Base-by-base conservation (phyloP, 2,113 vertebrate genomes). In the Labrus mixtus region DNA sequence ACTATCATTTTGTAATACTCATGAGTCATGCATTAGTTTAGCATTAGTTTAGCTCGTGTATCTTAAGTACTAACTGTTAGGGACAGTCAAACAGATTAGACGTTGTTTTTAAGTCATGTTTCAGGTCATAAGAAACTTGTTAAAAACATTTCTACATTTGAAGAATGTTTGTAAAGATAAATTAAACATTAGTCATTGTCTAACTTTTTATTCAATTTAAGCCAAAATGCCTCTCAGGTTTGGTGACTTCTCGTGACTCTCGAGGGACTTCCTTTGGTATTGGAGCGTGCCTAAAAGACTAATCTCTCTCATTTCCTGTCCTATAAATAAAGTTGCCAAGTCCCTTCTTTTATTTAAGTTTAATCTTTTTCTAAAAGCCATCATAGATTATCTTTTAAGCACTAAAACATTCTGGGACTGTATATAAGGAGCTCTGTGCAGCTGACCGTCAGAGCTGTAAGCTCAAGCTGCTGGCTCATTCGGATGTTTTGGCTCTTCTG, bases 401-500 rank as follows among this genome's bases (percentile, higher is more conserved):
- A 22, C 53, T 15, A 10, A 70, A 69, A 25, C n/a, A 25, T 58
- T 48, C 15, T 57, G 61, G 41, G 54, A 39, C 22, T 43, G 58
- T 20, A n/a, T 69, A 7, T 66, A 79, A 67, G 74, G 67, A 85
- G 65, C 53, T 65, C 46, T 61, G 22, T 37, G 63, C 61, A 76
- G 16, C 46, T 48, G 78, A 60, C 41, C 17, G 45, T 72, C 65
- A 8, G 22, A 54, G 73, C 69, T 69, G 68, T 81, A 43, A 74
- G 46, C 76, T 76, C 57, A 60, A 71, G 83, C 86, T 67, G 63
- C 67, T 67, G 81, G 65, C 71, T 79, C 33, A 6, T 39, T 79
- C 56, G 56, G 86, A 90, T 90, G 83, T 90, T 91, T 89, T 89
- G 73, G 88, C 88, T 90, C 81, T 13, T 80, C 69, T 92, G 87